Conservation (phyloP, 2,113 vertebrate genomes). For the Circaetus cinerascens region DNA sequence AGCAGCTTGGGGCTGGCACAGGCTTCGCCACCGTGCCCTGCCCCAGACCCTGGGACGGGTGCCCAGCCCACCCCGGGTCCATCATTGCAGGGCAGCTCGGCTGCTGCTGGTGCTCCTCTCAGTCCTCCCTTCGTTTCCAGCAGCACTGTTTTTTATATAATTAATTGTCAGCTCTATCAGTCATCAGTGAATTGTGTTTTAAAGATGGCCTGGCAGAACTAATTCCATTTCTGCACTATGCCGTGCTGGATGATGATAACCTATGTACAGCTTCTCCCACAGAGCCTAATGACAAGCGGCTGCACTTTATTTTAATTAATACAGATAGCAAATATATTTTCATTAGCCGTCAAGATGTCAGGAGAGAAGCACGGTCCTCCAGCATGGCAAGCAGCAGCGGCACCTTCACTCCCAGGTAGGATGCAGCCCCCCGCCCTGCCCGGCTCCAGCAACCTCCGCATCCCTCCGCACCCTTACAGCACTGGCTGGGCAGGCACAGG, state of each 20-base stretch:
- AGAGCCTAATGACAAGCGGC: not conserved
- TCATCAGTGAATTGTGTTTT: slow-evolving; percentile 6
- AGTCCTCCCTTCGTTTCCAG: not conserved
- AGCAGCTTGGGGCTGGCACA: not conserved
- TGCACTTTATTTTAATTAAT: slow-evolving; percentile 62
- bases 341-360: not conserved
- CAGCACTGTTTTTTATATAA: not conserved
- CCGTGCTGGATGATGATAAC: slow-evolving; percentile 18
- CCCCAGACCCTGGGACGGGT: fast-evolving
- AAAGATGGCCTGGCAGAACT: slow-evolving; percentile 28
- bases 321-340: slow-evolving; percentile 40
- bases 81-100: not conserved
- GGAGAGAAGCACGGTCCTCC: not conserved
- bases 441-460: fast-evolving
- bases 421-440: not conserved
- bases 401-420: not conserved
- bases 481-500: not conserved
- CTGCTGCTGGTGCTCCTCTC: not conserved
- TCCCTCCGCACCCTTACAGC: not conserved
- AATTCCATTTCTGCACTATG: not conserved
- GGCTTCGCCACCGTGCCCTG: fast-evolving
- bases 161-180: slow-evolving; percentile 4
- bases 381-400: not conserved
- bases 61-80: not conserved
- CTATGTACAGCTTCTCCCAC: slow-evolving; percentile 1